Evolutionary conservation across 2,797 vertebrate genomes (phyloP), one percentile per base, ranked within the genome.

Genomic region (Acanthurus leucopareius): DNA sequence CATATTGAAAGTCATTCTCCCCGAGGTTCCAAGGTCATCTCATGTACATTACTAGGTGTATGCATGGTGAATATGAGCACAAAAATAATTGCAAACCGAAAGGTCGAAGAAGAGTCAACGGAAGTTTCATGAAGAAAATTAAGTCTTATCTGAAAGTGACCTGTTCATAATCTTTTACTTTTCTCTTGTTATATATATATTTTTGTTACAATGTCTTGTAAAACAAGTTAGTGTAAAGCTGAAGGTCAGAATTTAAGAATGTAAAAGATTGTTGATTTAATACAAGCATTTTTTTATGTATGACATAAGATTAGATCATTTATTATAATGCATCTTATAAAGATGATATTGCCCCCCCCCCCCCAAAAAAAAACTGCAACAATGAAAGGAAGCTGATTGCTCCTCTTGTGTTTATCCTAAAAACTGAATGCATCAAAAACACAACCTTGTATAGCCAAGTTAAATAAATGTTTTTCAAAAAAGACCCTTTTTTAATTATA

Each of bases 1-100:
- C 78, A 73, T 84, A 89, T 61, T 89, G 78, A 85, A 90, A 86
- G 68, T 82, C 77, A 73, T 86, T 84, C 69, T 88, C 75, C 61
- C 53, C 4, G 68, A 74, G 79, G 82, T 89, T 82, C 79, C 84
- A 87, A 88, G 87, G 88, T 87, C 81, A 86, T 77, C 79, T 75
- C 61, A 48, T 84, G 82, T 75, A 85, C 86, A 89, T 83, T 75
- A 73, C 22, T 66, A 83, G 69, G 70, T 71, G 67, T 38, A 40
- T 22, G 57, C 60, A 10, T 25, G 28, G 61, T 2, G 28, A 19
- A 52, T 73, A 60, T 54, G 70, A 83, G 63, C 17, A 57, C 28
- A 65, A 67, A 76, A 80, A 82, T 91, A 87, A 90, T 82, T 87
- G 74, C 63, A 72, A 73, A 80, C 62, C 20, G 52, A 74, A 78